phyloP scores from a whole-genome alignment of 2,113 vertebrate genomes.

The Mesocricetus auratus region DNA sequence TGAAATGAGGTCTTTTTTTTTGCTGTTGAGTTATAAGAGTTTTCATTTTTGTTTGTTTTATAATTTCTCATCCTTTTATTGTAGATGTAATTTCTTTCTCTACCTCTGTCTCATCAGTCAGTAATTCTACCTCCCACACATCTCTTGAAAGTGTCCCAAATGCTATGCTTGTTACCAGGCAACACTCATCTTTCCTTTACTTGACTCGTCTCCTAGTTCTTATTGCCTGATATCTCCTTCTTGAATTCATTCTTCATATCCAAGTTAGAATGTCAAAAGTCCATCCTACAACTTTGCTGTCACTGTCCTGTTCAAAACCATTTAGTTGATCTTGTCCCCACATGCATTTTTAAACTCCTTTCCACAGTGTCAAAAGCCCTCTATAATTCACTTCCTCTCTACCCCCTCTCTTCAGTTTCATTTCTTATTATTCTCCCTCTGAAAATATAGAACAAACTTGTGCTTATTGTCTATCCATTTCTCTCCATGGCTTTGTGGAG shows the following conservation, averaged over 20 bases:
- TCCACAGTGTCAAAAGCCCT: not conserved
- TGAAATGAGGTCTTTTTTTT: not conserved
- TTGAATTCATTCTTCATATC: not conserved
- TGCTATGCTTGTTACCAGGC: not conserved
- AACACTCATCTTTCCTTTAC: not conserved
- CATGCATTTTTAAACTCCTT: not conserved
- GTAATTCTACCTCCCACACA: not conserved
- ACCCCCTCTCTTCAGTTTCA: not conserved
- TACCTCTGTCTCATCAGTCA: not conserved
- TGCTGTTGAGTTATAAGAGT: not conserved
- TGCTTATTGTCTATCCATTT: not conserved
- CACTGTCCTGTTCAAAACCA: not conserved
- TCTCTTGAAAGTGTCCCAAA: not conserved
- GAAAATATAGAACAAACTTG: not conserved
- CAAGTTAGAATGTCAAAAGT: not conserved
- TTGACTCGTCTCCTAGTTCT: not conserved
- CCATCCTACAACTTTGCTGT: not conserved
- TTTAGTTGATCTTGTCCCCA: not conserved
- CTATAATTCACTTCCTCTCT: not conserved
- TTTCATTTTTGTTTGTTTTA: not conserved
- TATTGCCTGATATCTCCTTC: not conserved
- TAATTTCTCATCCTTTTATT: not conserved
- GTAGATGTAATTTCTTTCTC: not conserved
- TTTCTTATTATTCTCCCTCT: not conserved
- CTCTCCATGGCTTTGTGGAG: not conserved